Evolutionary conservation across 2,797 vertebrate species (phyloP).

Genomic region (Etheostoma perlongum): DNA sequence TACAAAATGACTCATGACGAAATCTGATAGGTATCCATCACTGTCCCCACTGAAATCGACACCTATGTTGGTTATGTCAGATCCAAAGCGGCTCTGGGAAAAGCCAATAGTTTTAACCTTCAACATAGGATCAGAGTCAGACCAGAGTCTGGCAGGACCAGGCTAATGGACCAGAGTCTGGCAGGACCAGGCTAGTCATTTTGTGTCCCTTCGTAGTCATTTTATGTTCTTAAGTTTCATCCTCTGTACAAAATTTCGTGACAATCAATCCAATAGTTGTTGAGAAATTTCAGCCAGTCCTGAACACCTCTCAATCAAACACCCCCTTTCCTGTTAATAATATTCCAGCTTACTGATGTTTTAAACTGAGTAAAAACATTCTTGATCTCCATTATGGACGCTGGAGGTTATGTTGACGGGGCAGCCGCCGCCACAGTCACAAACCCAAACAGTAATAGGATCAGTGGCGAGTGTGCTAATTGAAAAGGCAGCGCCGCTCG

Average conservation of each 20-base stretch:
- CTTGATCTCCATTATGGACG: conserved; percentile 26
- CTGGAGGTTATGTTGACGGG: not conserved
- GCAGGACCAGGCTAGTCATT: no score
- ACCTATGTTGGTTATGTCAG: no score
- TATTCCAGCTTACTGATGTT: not conserved
- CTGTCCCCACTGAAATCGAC: no score
- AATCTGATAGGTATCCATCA: no score
- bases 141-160: no score
- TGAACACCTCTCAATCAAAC: conserved; percentile 2
- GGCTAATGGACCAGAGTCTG: no score
- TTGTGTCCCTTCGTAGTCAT: no score
- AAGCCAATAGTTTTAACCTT: no score
- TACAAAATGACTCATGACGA: no score
- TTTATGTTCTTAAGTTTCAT: not conserved
- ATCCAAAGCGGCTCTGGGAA: no score
- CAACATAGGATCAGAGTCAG: no score
- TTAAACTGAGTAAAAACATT: conserved; percentile 16
- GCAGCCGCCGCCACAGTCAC: not conserved
- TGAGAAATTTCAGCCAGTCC: not conserved
- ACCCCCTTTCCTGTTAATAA: not conserved
- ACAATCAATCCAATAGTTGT: not conserved
- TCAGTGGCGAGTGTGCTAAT: conserved; percentile 61
- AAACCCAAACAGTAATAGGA: conserved; percentile 36
- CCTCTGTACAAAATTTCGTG: not conserved
- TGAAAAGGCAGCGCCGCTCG: conserved; percentile 63